Base-by-base conservation (phyloP, 92 coral and sea anemone genomes). In the Plumapathes pennacea region DNA sequence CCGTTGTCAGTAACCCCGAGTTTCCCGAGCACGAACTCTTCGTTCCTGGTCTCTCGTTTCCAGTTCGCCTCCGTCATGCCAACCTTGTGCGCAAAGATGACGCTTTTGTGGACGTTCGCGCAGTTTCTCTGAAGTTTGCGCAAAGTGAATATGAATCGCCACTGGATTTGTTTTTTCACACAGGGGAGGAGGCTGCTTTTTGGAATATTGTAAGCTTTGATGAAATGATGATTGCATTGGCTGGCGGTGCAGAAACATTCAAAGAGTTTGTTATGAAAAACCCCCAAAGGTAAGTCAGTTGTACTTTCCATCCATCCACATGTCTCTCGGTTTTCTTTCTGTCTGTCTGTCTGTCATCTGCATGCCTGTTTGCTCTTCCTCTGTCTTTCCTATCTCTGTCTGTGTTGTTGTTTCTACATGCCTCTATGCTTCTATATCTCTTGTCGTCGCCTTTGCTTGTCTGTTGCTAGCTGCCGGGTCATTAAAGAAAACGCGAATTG, bases 11-110 rank as follows among this genome's bases (percentile, higher is more conserved):
- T 46, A 43, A 76, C 52, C 96, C 92, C 45, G 59, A 61, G 49
- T 85, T 87, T 67, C 97, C 97, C 4, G 83, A 76, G 14, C 88
- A 84, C 46, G 90, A 84, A 15, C 80, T 89, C 49, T 89, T 89
- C 48, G 42, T 45, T 21, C 51, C 82, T 10, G 90, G 85, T 1
- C 83, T 74, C 22, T 49, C 34, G 40, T 89, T 79, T 41, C 79
- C 83, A 12, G 71, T 75, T 22, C 81, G 96, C 0, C 66, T 88
- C 21, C 96, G 90, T 28, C 96, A 88, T 56, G 58, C 71, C 5
- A 80, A 76, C 56, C 45, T 72, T 1, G 57, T 26, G 22, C 39
- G 64, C 30, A 49, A 47, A 5, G 97, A 89, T 50, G 89, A 85
- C 28, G 78, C 92, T 0, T 53, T 39, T 44, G 50, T 78, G 7